Conservation (phyloP, 2,113 vertebrate species). For the Hydrochoerus hydrochaeris region DNA sequence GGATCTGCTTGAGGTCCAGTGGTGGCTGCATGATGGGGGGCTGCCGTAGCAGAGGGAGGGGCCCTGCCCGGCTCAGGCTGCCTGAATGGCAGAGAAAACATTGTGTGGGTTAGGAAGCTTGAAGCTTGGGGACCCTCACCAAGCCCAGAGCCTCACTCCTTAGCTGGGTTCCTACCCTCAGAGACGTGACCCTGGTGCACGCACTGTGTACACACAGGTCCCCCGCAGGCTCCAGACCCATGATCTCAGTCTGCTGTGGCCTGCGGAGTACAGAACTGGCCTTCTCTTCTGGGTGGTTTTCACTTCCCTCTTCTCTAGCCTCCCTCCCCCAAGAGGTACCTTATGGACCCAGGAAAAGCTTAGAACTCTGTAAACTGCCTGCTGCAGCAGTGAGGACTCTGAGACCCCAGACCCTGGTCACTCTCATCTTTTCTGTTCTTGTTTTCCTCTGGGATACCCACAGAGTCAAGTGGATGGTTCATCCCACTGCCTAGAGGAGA, state of each 20-base stretch:
- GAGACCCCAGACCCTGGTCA: not conserved
- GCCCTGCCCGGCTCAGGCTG: conserved; percentile 85
- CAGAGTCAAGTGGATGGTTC: not conserved
- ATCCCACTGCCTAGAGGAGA: not conserved
- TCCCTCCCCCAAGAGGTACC: conserved; percentile 56
- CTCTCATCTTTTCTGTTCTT: not conserved
- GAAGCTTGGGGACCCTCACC: not conserved
- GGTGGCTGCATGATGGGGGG: conserved; percentile 84
- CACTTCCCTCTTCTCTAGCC: conserved; percentile 70
- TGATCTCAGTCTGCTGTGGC: conserved; percentile 24
- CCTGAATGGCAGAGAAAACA: conserved; percentile 80
- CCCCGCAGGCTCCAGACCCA: not conserved
- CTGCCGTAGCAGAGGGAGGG: conserved; percentile 83
- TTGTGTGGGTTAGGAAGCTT: conserved; percentile 4
- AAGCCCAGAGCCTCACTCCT: not conserved
- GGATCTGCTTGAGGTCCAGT: conserved; percentile 85
- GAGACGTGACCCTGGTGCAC: not conserved
- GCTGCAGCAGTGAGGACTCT: not conserved
- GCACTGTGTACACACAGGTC: not conserved
- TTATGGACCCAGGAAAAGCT: conserved; percentile 37
- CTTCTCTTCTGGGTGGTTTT: conserved; percentile 71
- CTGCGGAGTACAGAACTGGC: conserved; percentile 5
- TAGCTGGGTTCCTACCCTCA: not conserved
- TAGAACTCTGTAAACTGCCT: not conserved
- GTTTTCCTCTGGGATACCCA: not conserved